Evolutionary conservation across 2,113 vertebrate genomes (phyloP).

Genomic region (Procavia capensis): DNA sequence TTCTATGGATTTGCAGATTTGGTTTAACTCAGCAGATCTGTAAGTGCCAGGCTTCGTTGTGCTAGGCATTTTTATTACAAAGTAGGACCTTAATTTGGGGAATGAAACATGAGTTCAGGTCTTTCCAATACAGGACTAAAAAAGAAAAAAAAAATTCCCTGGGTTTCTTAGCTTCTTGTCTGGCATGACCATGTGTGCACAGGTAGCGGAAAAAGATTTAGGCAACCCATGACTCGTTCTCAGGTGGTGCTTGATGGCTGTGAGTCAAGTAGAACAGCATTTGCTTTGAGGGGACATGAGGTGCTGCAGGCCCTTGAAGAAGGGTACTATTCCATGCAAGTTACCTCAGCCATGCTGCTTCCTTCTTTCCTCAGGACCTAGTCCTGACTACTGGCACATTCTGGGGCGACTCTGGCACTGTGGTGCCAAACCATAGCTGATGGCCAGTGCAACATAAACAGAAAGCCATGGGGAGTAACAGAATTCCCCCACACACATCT

Average conservation of each 20-base stretch:
- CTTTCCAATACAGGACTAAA: not conserved
- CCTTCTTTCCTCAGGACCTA: not conserved
- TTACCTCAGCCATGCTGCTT: not conserved
- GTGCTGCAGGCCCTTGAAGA: not conserved
- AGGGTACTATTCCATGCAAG: not conserved
- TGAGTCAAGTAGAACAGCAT: not conserved
- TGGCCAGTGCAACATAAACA: not conserved
- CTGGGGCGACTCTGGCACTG: not conserved
- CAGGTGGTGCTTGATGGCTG: not conserved
- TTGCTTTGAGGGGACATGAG: not conserved
- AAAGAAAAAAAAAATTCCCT: not conserved
- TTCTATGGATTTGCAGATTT: constrained; percentile 57
- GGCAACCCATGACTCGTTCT: not conserved
- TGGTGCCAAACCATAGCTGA: not conserved
- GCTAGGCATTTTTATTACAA: not conserved
- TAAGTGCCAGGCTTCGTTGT: not conserved
- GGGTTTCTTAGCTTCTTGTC: not conserved
- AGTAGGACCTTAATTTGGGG: not conserved
- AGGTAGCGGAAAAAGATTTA: not conserved
- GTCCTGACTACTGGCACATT: not conserved
- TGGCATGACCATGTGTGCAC: too few relatives aligned
- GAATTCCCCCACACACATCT: not conserved
- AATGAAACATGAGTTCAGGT: not conserved
- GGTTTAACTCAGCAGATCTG: constrained; percentile 38
- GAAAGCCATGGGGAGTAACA: not conserved